Percentiles rank a stretch among this genome's conserved stretches.
phyloP scores from a whole-genome alignment of 1,140 invertebrate species.

The Bilobella aurantiaca region DNA sequence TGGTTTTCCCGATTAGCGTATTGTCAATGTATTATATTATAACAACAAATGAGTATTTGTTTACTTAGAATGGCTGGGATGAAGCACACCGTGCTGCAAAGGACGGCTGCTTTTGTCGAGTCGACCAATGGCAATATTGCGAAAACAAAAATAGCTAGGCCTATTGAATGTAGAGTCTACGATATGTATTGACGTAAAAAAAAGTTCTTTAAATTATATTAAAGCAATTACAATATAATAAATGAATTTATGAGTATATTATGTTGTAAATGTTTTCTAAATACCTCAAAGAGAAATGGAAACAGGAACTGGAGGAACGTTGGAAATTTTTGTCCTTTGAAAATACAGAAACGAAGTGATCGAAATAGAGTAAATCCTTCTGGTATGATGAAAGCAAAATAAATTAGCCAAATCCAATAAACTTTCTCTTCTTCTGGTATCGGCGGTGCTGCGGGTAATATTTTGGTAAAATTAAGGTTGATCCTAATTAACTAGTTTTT shows the following conservation, averaged over 20 bases:
- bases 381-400: conserved; percentile 41
- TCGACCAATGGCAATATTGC: conserved; percentile 46
- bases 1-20: neutral
- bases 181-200: conserved; percentile 19
- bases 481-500: neutral
- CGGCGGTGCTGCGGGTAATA: neutral
- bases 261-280: too few relatives aligned
- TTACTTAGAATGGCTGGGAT: conserved; percentile 43
- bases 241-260: too few relatives aligned
- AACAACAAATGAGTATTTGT: conserved; percentile 13
- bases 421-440: conserved; percentile 37
- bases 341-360: conserved; percentile 40
- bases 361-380: conserved; percentile 41
- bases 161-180: conserved; percentile 45
- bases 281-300: conserved; percentile 31
- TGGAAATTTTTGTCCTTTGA: conserved; percentile 37
- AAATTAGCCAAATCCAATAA: conserved; percentile 43
- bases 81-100: conserved; percentile 45
- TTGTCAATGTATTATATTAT: neutral
- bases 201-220: neutral
- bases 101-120: conserved; percentile 43
- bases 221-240: too few relatives aligned
- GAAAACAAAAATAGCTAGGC: conserved; percentile 46
- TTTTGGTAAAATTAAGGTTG: too few relatives aligned
- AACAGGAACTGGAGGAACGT: conserved; percentile 17